A percentile compares a stretch with the other conserved stretches of the same genome.
These are phyloP conservation scores for Ethmia dodecea DNA, from an alignment of 2,888 invertebrate species.

Conservation along the genomic window DNA sequence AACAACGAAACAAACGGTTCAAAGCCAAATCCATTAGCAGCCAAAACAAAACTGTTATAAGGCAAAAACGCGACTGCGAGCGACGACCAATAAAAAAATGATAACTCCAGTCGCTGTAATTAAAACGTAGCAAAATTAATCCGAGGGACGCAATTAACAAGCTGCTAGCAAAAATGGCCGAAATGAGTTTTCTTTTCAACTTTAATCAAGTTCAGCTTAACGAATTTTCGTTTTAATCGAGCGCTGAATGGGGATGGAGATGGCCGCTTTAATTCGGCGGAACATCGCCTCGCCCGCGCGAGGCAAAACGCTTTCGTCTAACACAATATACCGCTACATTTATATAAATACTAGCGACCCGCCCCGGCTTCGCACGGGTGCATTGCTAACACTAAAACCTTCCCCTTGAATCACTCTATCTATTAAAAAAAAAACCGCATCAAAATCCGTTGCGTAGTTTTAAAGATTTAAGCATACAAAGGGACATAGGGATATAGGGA, in stretches of 20 bases:
- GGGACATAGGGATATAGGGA: too few relatives aligned
- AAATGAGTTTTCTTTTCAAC: constrained; percentile 22
- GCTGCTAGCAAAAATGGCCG: constrained; percentile 17
- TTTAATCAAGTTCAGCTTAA: constrained; percentile 15
- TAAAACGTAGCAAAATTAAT: constrained; percentile 21
- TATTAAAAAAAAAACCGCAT: too few relatives aligned
- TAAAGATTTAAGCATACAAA: too few relatives aligned
- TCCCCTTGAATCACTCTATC: too few relatives aligned
- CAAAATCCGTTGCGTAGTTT: too few relatives aligned
- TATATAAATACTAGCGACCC: too few relatives aligned
- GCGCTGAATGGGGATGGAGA: constrained; percentile 7
- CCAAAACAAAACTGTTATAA: constrained; percentile 4
- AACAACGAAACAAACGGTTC: constrained; percentile 4
- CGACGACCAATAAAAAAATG: constrained; percentile 13
- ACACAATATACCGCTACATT: too few relatives aligned
- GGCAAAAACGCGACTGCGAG: constrained; percentile 1
- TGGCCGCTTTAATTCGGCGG: too few relatives aligned
- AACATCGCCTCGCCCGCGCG: too few relatives aligned
- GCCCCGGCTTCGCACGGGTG: too few relatives aligned
- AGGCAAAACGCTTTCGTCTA: too few relatives aligned
- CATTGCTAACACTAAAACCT: too few relatives aligned
- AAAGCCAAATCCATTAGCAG: constrained; percentile 9
- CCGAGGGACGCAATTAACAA: constrained; percentile 22
- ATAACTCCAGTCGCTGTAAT: constrained; percentile 17
- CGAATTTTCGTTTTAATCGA: constrained; percentile 15